Percentiles rank a stretch among this genome's conserved stretches.
phyloP scores from a whole-genome alignment of 1,140 invertebrate species.

The Chironomus tepperi region DNA sequence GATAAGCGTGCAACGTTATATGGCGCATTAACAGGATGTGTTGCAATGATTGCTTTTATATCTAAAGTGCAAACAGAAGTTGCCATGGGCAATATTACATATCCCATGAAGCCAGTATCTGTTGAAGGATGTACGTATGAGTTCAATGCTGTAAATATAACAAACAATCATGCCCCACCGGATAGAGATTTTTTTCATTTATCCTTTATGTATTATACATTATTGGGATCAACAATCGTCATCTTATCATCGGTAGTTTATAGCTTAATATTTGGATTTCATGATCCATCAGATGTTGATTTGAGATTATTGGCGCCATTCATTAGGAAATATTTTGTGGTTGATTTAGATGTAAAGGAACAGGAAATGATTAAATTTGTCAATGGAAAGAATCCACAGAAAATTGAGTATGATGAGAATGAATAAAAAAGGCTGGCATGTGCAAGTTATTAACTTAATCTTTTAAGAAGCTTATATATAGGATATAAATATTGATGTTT shows the following conservation, averaged over 20 bases:
- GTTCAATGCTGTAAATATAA: constrained; percentile 31
- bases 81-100: constrained; percentile 48
- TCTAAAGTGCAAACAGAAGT: constrained; percentile 69
- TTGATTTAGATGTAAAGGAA: not conserved
- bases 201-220: constrained; percentile 59
- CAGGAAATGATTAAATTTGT: too few relatives aligned
- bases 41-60: constrained; percentile 71
- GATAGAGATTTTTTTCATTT: constrained; percentile 42
- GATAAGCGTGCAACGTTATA: constrained; percentile 38
- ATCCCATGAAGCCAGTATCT: constrained; percentile 53
- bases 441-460: too few relatives aligned
- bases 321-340: constrained; percentile 37
- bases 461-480: too few relatives aligned
- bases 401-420: too few relatives aligned
- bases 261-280: constrained; percentile 40
- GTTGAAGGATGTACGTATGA: constrained; percentile 63
- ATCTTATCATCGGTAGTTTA: constrained; percentile 43
- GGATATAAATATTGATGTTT: too few relatives aligned
- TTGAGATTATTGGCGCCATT: constrained; percentile 43
- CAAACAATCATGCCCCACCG: constrained; percentile 27
- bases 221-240: constrained; percentile 47
- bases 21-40: constrained; percentile 69
- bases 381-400: too few relatives aligned
- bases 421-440: too few relatives aligned
- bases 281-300: constrained; percentile 39